Conservation (phyloP, 2,888 invertebrate genomes). For the Cheilosia impressa region DNA sequence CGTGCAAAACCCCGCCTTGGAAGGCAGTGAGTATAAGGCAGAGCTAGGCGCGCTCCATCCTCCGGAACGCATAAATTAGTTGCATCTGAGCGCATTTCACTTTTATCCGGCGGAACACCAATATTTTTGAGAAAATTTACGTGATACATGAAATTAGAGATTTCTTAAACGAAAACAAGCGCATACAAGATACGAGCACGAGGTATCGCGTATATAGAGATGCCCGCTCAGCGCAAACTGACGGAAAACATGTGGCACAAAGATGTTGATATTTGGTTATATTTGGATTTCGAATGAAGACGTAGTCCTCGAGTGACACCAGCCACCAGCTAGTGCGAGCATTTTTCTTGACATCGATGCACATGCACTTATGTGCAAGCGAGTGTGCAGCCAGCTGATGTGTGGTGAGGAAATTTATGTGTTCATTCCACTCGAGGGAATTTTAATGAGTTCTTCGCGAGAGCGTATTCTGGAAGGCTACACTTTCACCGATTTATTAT, state of each 20-base stretch:
- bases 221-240: conserved; percentile 20
- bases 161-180: conserved; percentile 33
- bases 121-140: conserved; percentile 23
- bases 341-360: conserved; percentile 20
- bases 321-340: neutral
- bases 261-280: conserved; percentile 56
- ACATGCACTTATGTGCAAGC: conserved; percentile 27
- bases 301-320: conserved; percentile 2
- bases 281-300: conserved; percentile 36
- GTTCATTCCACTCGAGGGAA: conserved; percentile 31
- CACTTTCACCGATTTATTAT: conserved; percentile 44
- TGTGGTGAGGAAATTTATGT: conserved; percentile 52
- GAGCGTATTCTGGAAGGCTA: conserved; percentile 16
- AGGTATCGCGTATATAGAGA: conserved; percentile 12
- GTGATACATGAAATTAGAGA: conserved; percentile 23
- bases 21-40: conserved; percentile 32
- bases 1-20: conserved; percentile 6
- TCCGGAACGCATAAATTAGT: conserved; percentile 72
- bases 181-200: conserved; percentile 3
- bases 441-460: conserved; percentile 42
- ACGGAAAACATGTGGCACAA: conserved; percentile 61
- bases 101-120: conserved; percentile 55
- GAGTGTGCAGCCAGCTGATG: conserved; percentile 48
- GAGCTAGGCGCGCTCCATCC: conserved; percentile 33
- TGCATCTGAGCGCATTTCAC: conserved; percentile 71